A percentile compares a stretch with the other conserved stretches of the same genome.
Conservation (phyloP, 2,888 invertebrate genomes). For the Mythimna albipuncta region DNA sequence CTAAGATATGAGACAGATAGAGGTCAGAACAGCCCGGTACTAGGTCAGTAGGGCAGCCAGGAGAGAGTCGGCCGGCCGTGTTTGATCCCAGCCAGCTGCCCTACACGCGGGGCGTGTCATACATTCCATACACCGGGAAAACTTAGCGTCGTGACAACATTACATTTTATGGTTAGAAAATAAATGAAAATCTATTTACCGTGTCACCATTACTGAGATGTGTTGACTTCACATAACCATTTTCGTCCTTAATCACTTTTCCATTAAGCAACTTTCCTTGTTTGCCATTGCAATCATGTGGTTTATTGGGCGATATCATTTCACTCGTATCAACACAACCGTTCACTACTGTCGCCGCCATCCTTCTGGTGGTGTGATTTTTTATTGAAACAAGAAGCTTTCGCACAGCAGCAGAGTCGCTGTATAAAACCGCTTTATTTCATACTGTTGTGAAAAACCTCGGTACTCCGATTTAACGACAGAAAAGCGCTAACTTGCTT, state of each 20-base stretch:
- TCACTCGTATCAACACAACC: conserved; percentile 69
- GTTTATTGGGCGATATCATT: conserved; percentile 61
- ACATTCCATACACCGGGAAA: not conserved
- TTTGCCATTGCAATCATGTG: conserved; percentile 71
- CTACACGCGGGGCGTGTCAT: conserved; percentile 33
- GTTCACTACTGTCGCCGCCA: conserved; percentile 75
- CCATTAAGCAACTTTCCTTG: conserved; percentile 74
- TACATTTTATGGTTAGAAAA: conserved; percentile 58
- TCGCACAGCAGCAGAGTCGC: conserved; percentile 17
- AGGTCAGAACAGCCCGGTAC: conserved; percentile 1
- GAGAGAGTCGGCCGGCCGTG: not conserved
- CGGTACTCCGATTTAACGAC: not conserved
- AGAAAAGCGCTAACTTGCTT: conserved; percentile 11
- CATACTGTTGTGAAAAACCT: not conserved
- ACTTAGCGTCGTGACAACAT: conserved; percentile 8
- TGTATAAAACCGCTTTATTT: conserved; percentile 15
- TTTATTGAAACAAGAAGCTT: conserved; percentile 27
- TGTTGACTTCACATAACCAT: conserved; percentile 77
- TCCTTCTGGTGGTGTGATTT: conserved; percentile 66
- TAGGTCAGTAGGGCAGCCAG: not conserved
- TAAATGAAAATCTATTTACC: conserved; percentile 78
- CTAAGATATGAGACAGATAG: not conserved
- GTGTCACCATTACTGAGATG: conserved; percentile 73
- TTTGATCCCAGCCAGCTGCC: not conserved
- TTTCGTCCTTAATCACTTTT: conserved; percentile 73